A percentile compares a stretch with the other conserved stretches of the same genome.
These are phyloP conservation scores for Noctua janthina DNA, from an alignment of 2,888 invertebrate species.

Conservation along the genomic window DNA sequence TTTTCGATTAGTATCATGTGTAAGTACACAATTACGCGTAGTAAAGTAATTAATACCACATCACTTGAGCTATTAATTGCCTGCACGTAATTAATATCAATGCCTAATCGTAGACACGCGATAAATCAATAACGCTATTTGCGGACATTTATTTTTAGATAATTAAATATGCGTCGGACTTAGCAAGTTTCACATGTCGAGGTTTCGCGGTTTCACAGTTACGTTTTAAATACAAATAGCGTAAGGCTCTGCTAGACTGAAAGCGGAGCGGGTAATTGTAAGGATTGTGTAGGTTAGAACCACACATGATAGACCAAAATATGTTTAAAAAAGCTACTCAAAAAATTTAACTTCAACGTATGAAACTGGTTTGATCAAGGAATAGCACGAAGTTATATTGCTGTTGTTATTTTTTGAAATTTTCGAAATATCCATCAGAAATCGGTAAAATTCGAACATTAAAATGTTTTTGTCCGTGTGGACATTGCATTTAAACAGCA, in stretches of 20 bases:
- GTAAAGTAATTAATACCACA: slow-evolving; percentile 22
- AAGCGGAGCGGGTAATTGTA: not conserved
- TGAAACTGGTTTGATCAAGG: not conserved
- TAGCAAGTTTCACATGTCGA: slow-evolving; percentile 20
- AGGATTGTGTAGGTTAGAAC: no score
- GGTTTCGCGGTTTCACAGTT: slow-evolving; percentile 33
- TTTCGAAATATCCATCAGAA: not conserved
- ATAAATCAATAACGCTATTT: slow-evolving; percentile 54
- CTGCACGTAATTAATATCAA: slow-evolving; percentile 38
- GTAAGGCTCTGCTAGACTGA: slow-evolving; percentile 1
- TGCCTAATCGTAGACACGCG: slow-evolving; percentile 30
- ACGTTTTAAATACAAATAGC: slow-evolving; percentile 35
- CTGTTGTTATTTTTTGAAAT: not conserved
- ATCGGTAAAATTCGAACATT: no score
- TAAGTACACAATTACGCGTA: slow-evolving; percentile 18
- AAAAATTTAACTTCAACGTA: not conserved
- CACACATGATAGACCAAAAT: not conserved
- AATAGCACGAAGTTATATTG: not conserved
- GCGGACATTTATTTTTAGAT: slow-evolving; percentile 47
- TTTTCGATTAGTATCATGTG: slow-evolving; percentile 7
- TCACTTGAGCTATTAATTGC: slow-evolving; percentile 28
- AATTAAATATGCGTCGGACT: slow-evolving; percentile 7
- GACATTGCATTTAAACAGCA: not conserved
- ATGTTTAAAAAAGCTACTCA: not conserved
- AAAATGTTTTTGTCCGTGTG: no score